Percentiles rank a stretch among this genome's conserved stretches.
Evolutionary conservation across 2,113 vertebrate genomes (phyloP).

Genomic region (western clawed frog (Xenopus tropicalis)): UCB_Xtro_10.0 CM004443.2:68937001-68937500

Average conservation of each 20-base stretch:
- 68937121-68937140: conserved; percentile 28
- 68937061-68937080: conserved; percentile 18
- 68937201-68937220: not conserved
- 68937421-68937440: conserved; percentile 22
- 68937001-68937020: conserved; percentile 17
- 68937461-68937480: not conserved
- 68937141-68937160: conserved; percentile 22
- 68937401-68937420: conserved; percentile 24
- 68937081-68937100: conserved; percentile 6
- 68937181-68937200: not conserved
- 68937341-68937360: conserved; percentile 16
- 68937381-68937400: conserved; percentile 19
- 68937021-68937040: conserved; percentile 8
- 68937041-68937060: conserved; percentile 25
- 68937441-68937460: not conserved
- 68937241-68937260: not conserved
- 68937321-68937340: conserved; percentile 12
- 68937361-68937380: conserved; percentile 20
- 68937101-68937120: conserved; percentile 20
- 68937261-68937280: not conserved
- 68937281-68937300: conserved; percentile 12
- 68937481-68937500: conserved; percentile 11
- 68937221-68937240: not conserved
- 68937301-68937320: conserved; percentile 30
- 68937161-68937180: not conserved